These are phyloP conservation scores for Drosophila lacicola DNA, from an alignment of 2,888 invertebrate species.

Conservation along the genomic window DNA sequence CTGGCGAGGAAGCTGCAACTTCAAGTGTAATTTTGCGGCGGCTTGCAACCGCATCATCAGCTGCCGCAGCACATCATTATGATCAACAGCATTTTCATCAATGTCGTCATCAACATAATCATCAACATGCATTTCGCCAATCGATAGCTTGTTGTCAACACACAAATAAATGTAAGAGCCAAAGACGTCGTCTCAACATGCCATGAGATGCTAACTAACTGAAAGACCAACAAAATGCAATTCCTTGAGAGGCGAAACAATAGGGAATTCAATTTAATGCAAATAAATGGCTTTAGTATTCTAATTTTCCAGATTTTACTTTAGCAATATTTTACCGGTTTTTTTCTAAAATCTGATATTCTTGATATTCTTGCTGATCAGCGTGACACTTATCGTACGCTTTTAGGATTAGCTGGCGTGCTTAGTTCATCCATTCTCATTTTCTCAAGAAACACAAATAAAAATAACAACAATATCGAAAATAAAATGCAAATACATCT, in stretches of 20 bases:
- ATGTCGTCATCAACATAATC: slow-evolving; percentile 22
- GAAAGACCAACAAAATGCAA: neutral
- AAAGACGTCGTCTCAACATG: neutral
- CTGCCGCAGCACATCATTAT: neutral
- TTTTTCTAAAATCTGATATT: too few relatives aligned
- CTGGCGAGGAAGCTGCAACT: slow-evolving; percentile 38
- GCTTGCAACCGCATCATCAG: slow-evolving; percentile 45
- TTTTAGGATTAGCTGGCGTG: too few relatives aligned
- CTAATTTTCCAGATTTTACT: too few relatives aligned
- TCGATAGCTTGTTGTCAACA: slow-evolving; percentile 19
- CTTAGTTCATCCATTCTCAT: too few relatives aligned
- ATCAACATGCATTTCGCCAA: slow-evolving; percentile 18
- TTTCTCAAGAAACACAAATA: too few relatives aligned
- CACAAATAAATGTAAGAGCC: slow-evolving; percentile 4
- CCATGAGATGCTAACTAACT: neutral
- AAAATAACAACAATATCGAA: too few relatives aligned
- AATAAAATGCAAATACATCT: too few relatives aligned
- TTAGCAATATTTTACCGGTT: too few relatives aligned
- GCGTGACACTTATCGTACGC: too few relatives aligned
- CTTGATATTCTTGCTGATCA: too few relatives aligned
- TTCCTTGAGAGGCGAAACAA: slow-evolving; percentile 1
- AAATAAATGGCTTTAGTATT: too few relatives aligned
- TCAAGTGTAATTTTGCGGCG: slow-evolving; percentile 25
- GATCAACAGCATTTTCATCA: slow-evolving; percentile 7
- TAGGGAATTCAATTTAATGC: neutral